These are phyloP conservation scores for Bothrops jararaca DNA, from an alignment of 2,113 vertebrate genomes.

Conservation along the genomic window DNA sequence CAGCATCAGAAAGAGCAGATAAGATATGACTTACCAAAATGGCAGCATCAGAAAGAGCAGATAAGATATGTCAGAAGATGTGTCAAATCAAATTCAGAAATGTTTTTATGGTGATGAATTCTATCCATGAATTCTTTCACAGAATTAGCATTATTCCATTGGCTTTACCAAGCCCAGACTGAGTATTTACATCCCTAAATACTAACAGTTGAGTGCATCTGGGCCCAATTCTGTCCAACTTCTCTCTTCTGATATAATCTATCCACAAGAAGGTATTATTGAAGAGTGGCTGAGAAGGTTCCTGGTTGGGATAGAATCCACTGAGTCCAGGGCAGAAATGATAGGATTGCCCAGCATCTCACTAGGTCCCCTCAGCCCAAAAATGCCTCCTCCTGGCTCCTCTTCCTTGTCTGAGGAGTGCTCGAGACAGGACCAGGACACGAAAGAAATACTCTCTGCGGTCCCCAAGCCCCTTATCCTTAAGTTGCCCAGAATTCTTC, in stretches of 20 bases:
- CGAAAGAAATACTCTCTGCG: neutral
- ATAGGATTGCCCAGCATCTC: neutral
- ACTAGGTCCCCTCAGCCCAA: neutral
- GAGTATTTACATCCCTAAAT: neutral
- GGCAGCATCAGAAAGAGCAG: neutral
- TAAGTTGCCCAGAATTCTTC: neutral
- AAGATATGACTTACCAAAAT: neutral
- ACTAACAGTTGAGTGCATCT: neutral
- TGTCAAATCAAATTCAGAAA: neutral
- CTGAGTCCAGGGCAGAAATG: neutral
- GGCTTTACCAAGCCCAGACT: neutral
- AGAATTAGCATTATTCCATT: neutral
- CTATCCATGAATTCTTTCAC: neutral
- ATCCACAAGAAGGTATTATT: neutral
- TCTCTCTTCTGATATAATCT: neutral
- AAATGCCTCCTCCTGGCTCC: neutral
- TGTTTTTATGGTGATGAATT: neutral
- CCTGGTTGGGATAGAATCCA: neutral
- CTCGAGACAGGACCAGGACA: neutral
- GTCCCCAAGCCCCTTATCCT: neutral
- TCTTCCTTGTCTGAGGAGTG: neutral
- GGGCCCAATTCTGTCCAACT: neutral
- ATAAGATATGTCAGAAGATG: neutral
- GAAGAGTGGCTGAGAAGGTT: neutral
- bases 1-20: neutral